Conservation (phyloP, 2,888 invertebrate genomes). For the Tribolium freemani region DNA sequence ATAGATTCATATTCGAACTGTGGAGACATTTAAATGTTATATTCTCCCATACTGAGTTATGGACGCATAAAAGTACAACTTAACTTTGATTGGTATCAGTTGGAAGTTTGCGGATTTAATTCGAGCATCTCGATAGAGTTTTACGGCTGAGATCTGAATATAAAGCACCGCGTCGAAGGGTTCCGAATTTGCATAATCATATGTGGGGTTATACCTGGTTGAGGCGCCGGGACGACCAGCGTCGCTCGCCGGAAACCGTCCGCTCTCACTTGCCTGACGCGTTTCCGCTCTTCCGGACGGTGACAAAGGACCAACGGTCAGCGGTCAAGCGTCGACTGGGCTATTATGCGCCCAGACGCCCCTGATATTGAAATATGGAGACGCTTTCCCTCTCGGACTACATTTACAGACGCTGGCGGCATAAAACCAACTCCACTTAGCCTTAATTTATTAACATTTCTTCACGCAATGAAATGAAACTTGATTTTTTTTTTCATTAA, state of each 20-base stretch:
- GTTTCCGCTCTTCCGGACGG: constrained; percentile 54
- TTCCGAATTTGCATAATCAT: constrained; percentile 60
- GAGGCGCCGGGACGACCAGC: constrained; percentile 72
- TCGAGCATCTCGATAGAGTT: constrained; percentile 53
- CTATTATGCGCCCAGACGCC: constrained; percentile 54
- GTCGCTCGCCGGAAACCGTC: constrained; percentile 49
- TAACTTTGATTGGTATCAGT: constrained; percentile 63
- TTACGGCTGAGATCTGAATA: constrained; percentile 63
- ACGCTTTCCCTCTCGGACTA: constrained; percentile 22
- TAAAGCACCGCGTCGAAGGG: constrained; percentile 57
- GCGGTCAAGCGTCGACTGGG: constrained; percentile 56
- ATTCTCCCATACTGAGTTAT: constrained; percentile 59
- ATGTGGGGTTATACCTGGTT: constrained; percentile 58
- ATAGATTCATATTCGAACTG: constrained; percentile 57
- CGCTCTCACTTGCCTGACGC: constrained; percentile 55
- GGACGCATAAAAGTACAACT: constrained; percentile 63
- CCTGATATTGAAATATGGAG: constrained; percentile 48
- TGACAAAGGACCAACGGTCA: constrained; percentile 56
- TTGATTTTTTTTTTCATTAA: no score
- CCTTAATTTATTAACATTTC: no score
- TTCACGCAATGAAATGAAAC: no score
- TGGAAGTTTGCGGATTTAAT: constrained; percentile 61
- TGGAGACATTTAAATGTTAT: constrained; percentile 57
- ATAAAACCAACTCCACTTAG: no score
- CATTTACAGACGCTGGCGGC: background rate